phyloP scores from a whole-genome alignment of 1,140 invertebrate species.

The Zeugodacus cucurbitae region DNA sequence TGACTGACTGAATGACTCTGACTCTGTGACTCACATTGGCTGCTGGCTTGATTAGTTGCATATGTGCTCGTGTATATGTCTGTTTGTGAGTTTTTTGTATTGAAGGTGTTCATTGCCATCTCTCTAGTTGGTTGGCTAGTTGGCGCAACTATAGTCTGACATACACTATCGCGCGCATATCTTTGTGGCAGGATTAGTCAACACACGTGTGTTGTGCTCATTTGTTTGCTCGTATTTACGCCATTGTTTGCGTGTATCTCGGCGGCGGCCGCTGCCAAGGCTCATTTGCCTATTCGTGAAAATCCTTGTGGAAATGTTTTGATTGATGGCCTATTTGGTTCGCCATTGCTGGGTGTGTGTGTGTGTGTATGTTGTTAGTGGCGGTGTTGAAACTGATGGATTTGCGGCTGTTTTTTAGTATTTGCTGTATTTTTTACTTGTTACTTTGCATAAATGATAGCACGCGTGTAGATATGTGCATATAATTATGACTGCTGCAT shows the following conservation, averaged over 20 bases:
- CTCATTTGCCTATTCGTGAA: background rate
- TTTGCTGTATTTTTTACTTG: background rate
- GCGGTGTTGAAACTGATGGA: background rate
- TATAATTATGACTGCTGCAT: too few species aligned
- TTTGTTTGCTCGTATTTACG: background rate
- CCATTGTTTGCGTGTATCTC: background rate
- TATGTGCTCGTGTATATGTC: background rate
- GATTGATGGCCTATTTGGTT: background rate
- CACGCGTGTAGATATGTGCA: too few species aligned
- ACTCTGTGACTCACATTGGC: background rate
- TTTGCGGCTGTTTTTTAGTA: too few species aligned
- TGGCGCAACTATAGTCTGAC: background rate
- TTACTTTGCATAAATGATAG: too few species aligned
- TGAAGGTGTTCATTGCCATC: background rate
- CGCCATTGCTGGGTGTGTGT: too few species aligned
- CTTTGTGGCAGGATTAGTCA: background rate
- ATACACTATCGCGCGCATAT: too few species aligned
- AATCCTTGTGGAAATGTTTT: background rate
- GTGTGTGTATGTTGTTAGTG: background rate
- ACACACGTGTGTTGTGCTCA: background rate
- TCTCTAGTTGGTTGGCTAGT: background rate
- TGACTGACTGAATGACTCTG: background rate
- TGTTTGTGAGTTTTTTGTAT: background rate
- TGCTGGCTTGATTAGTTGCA: background rate
- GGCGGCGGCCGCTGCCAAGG: background rate